Percentiles rank a stretch among this genome's conserved stretches.
phyloP scores from a whole-genome alignment of 2,888 invertebrate genomes.

The Cephus sareptanus region DNA sequence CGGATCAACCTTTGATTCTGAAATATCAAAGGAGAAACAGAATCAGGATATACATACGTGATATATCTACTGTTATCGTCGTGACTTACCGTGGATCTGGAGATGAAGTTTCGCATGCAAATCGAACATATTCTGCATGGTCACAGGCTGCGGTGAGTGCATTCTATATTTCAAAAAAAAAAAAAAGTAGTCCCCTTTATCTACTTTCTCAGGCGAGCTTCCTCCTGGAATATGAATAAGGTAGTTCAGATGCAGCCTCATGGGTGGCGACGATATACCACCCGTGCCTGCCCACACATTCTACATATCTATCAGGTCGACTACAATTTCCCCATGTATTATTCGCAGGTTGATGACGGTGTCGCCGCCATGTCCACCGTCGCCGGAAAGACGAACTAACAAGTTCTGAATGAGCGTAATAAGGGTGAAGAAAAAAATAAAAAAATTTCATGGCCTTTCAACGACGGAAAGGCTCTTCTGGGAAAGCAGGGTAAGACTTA shows the following conservation, averaged over 20 bases:
- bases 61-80: background rate
- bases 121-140: background rate
- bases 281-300: background rate
- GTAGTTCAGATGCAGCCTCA: conserved; percentile 32
- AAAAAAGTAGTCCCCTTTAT: conserved; percentile 23
- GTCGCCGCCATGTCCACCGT: background rate
- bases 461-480: conserved; percentile 25
- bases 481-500: conserved; percentile 20
- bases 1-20: background rate
- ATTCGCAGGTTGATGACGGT: conserved; percentile 1
- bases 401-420: background rate
- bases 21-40: background rate
- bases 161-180: conserved; percentile 17
- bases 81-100: background rate
- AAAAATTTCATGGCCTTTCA: background rate
- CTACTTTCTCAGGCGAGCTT: conserved; percentile 25
- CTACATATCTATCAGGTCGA: background rate
- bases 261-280: conserved; percentile 18
- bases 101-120: conserved; percentile 4
- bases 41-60: background rate
- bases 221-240: conserved; percentile 33
- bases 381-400: background rate
- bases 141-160: background rate
- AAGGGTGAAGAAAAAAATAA: background rate
- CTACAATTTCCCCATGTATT: conserved; percentile 6